A percentile compares a stretch with the other conserved stretches of the same genome.
Evolutionary conservation across 2,888 invertebrate species (phyloP).

Genomic region (Chrysomela aeneicollis): DNA sequence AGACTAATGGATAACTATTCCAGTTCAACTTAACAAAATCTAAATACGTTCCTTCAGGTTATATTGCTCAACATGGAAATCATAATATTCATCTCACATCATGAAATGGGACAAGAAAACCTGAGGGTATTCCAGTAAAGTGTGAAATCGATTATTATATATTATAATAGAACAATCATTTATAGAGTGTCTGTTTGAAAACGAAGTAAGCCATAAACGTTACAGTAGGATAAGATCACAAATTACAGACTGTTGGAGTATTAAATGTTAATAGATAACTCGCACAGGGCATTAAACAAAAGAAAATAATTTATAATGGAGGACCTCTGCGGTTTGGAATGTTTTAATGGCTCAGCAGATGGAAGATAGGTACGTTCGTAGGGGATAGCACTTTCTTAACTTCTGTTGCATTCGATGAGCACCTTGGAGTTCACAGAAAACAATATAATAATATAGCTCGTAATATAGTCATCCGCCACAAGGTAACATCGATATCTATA

Average conservation of each 20-base stretch:
- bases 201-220: slow-evolving; percentile 12
- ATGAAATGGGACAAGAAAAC: slow-evolving; percentile 15
- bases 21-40: slow-evolving; percentile 14
- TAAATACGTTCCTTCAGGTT: slow-evolving; percentile 16
- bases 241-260: slow-evolving; percentile 18
- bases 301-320: slow-evolving; percentile 12
- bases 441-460: neutral
- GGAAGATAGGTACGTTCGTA: slow-evolving; percentile 4
- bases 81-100: slow-evolving; percentile 18
- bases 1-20: neutral
- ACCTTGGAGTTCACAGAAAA: neutral
- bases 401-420: neutral
- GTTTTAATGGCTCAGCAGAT: slow-evolving; percentile 19
- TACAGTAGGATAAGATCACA: slow-evolving; percentile 17
- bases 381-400: neutral
- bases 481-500: neutral
- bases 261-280: slow-evolving; percentile 23
- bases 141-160: slow-evolving; percentile 23
- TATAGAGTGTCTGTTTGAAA: slow-evolving; percentile 5
- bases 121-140: slow-evolving; percentile 19
- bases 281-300: slow-evolving; percentile 13
- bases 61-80: neutral
- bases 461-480: neutral
- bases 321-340: slow-evolving; percentile 18
- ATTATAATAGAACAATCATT: slow-evolving; percentile 23